Base-by-base conservation (phyloP, 2,113 vertebrate genomes). In the cattle (Bos taurus) region DNA sequence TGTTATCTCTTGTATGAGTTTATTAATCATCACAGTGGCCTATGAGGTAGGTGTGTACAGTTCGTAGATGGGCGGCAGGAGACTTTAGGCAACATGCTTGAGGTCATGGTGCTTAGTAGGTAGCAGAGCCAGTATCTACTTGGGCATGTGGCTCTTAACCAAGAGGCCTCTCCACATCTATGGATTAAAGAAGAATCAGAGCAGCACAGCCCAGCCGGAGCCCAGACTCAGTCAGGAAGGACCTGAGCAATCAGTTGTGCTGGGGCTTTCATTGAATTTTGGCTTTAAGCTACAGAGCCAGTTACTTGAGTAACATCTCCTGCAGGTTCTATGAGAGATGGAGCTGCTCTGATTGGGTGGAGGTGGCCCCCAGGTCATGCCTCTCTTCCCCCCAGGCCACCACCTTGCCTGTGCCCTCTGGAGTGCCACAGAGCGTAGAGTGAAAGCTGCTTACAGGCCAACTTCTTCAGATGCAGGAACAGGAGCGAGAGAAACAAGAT, bases 221-320 rank as follows among this genome's bases (percentile, higher is more conserved):
- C 15, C 93, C 52, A 82, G 43, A 30, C 67, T 59, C n/a, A 7
- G 78, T 56, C 33, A 56, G 71, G 87, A 62, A 16, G 64, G 62
- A 48, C 56, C 14, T 3, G 48, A 74, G 23, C 3, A 13, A 62
- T 40, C 80, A 8, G 19, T 8, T 83, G 16, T 16, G 9, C 25
- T 16, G 26, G 77, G 50, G 30, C 50, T 92, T 96, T 59, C n/a
- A 23, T 16, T 80, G 80, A 50, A 54, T 40, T 91, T 81, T 56
- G 81, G 26, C 19, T 48, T 33, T 43, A 26, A n/a, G 92, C 77
- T 87, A 46, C 60, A 64, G n/a, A 81, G 56, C 56, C 78, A 26
- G n/a, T 78, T 62, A n/a, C 52, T 91, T 25, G 62, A 46, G 59
- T 71, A 54, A 77, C 25, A 81, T 28, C 30, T 62, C 26, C 26